Evolutionary conservation across 2,113 vertebrate species (phyloP), one percentile per base, ranked within the genome.

Genomic region (Muntiacus reevesi): DNA sequence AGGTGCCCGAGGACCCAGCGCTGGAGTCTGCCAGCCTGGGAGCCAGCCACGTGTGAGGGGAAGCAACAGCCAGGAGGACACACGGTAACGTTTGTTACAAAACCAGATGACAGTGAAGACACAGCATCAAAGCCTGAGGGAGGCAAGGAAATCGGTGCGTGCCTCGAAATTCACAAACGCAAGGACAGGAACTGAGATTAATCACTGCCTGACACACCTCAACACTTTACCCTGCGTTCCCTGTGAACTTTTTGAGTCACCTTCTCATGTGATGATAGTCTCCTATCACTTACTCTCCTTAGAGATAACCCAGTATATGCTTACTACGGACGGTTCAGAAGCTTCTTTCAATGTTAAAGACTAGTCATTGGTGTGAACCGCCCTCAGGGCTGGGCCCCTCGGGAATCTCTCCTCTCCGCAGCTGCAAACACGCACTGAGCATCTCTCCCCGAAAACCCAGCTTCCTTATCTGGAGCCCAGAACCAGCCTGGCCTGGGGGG

Each of bases 31-130:
- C 81, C 81, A 57, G 81, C 81, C 52, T 54, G n/a, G 52, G 81
- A 57, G n/a, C 81, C 81, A 57, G 81, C n/a, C n/a, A 55, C 1
- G 4, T 3, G 4, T 4, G 7, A 7, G 3, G 21, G n/a, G 79
- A 8, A 25, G n/a, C n/a, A 8, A 1, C 23, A 40, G 52, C 52
- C 52, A 84, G n/a, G n/a, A 16, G 0, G 13, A 55, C n/a, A 83
- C 2, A 1, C 23, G 3, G 0, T 4, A 5, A 27, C 0, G 1
- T 8, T 40, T 16, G 27, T 57, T 40, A 33, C n/a, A 27, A 57
- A 55, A 23, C 50, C 23, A 7, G 50, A 27, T 10, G 52, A 57
- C 23, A 16, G 2, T 3, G 52, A 10, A 36, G 40, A 57, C 21
- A 15, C 81, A 16, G n/a, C 82, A 3, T 25, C 81, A 14, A 36